Conservation (phyloP, 2,797 vertebrate genomes). For the Galagoides demidoff region DNA sequence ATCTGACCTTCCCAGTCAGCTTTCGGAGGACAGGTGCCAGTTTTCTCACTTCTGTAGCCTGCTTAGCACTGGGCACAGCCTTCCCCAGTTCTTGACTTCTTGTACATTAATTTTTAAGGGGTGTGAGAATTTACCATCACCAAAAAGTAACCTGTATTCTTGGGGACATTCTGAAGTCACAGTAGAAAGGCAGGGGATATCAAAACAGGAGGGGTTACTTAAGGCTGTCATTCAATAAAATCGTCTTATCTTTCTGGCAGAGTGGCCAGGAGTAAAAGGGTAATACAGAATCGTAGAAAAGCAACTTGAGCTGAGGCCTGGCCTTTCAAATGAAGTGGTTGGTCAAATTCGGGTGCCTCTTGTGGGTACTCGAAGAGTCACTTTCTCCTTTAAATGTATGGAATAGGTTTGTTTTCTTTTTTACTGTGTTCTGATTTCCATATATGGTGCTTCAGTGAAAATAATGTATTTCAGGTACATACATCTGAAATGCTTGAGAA, state of each 20-base stretch:
- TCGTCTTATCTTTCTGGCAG: not conserved
- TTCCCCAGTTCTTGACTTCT: not conserved
- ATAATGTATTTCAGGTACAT: slow-evolving; percentile 14
- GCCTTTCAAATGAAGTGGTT: not conserved
- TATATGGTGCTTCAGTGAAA: slow-evolving; percentile 32
- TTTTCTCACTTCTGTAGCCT: not conserved
- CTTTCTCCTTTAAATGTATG: not conserved
- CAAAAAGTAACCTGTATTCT: not conserved
- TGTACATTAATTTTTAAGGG: not conserved
- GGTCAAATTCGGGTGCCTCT: not conserved
- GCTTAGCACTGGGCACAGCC: not conserved
- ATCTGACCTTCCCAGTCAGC: not conserved
- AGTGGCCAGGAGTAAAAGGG: not conserved
- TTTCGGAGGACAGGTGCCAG: not conserved
- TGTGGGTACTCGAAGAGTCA: not conserved
- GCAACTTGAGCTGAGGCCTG: not conserved
- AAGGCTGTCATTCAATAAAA: not conserved
- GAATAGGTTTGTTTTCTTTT: slow-evolving; percentile 1
- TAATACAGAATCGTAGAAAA: not conserved
- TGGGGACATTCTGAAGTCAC: not conserved
- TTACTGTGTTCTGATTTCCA: slow-evolving; percentile 25
- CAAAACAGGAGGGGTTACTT: not conserved
- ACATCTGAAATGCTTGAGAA: not conserved
- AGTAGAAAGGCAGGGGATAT: not conserved
- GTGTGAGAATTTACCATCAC: not conserved